A percentile compares a stretch with the other conserved stretches of the same genome.
Conservation (phyloP, 2,888 invertebrate genomes). For the Mellilla xanthometata region DNA sequence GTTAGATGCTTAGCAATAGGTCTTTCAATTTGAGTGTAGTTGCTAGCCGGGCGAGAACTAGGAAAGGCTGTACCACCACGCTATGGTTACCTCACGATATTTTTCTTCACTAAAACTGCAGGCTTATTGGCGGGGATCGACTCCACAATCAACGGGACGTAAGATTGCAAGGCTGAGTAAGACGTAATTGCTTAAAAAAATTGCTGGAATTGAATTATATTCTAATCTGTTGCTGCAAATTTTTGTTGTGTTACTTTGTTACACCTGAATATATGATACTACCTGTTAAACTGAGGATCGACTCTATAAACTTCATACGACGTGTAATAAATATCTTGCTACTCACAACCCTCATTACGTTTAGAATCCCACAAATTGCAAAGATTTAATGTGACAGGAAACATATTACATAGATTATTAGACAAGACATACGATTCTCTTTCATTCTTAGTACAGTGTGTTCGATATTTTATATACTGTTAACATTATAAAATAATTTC, state of each 20-base stretch:
- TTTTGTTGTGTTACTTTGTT: slow-evolving; percentile 5
- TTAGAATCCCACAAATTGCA: slow-evolving; percentile 20
- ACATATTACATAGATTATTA: slow-evolving; percentile 26
- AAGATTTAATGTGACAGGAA: slow-evolving; percentile 28
- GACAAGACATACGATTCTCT: slow-evolving; percentile 13
- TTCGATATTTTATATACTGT: not conserved
- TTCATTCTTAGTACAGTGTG: slow-evolving; percentile 7
- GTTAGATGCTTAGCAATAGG: no score
- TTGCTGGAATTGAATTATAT: no score
- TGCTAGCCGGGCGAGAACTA: no score
- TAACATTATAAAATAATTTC: no score
- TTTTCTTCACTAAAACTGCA: no score
- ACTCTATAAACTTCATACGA: slow-evolving; percentile 8
- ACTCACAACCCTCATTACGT: slow-evolving; percentile 16
- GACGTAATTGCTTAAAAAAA: no score
- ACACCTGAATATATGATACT: slow-evolving; percentile 4
- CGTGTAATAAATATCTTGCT: slow-evolving; percentile 18
- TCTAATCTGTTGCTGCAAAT: not conserved
- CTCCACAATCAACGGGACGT: no score
- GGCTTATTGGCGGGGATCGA: no score
- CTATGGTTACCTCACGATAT: no score
- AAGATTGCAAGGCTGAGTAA: no score
- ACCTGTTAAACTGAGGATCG: not conserved
- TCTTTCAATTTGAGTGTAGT: no score
- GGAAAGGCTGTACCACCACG: no score